phyloP scores from a whole-genome alignment of 2,797 vertebrate genomes.

The Coccyzus lansbergi region DNA sequence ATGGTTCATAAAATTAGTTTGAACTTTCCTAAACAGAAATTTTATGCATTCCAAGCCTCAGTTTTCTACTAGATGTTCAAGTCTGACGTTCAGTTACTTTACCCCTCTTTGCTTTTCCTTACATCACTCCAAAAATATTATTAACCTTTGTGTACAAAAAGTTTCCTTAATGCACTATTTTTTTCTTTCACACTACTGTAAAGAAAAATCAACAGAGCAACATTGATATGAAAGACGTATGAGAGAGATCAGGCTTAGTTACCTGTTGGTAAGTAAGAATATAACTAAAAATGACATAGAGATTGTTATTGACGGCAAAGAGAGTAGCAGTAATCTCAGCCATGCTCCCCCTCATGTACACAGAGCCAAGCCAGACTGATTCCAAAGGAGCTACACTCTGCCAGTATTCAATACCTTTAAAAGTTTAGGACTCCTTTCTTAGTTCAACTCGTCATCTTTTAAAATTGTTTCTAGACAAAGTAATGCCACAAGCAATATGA shows the following conservation, averaged over 20 bases:
- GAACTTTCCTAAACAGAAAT: constrained; percentile 64
- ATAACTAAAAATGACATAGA: not conserved
- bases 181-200: not conserved
- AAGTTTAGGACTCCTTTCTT: not conserved
- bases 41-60: constrained; percentile 45
- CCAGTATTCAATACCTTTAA: not conserved
- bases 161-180: not conserved
- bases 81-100: constrained; percentile 11
- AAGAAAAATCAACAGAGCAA: not conserved
- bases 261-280: not conserved
- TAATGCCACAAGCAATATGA: not conserved
- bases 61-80: constrained; percentile 36
- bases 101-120: not conserved
- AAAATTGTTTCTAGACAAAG: not conserved
- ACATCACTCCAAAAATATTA: not conserved
- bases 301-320: not conserved
- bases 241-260: not conserved
- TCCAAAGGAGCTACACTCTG: not conserved
- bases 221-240: not conserved
- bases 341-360: not conserved
- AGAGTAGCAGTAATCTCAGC: not conserved
- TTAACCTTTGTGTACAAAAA: not conserved
- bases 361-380: not conserved
- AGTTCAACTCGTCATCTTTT: not conserved
- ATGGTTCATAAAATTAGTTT: constrained; percentile 63